phyloP scores from a whole-genome alignment of 2,113 vertebrate species.

The Dunckerocampus dactyliophorus region DNA sequence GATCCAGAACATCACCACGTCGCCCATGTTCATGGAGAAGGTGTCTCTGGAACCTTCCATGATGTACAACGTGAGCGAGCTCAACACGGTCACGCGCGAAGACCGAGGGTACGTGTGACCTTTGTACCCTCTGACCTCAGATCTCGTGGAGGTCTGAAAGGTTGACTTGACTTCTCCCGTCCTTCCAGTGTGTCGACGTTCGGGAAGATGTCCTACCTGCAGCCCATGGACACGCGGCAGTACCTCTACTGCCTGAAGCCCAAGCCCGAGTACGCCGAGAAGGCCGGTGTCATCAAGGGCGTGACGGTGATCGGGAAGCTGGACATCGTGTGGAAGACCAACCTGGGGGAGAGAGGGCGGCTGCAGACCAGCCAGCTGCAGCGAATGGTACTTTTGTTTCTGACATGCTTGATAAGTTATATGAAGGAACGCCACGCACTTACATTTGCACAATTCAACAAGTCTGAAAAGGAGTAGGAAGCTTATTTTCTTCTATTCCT shows the following conservation, averaged over 20 bases:
- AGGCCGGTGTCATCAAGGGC: conserved; percentile 95
- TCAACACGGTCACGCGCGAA: conserved; percentile 76
- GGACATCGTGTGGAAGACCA: conserved; percentile 99
- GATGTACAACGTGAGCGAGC: conserved; percentile 95
- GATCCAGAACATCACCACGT: conserved; percentile 98
- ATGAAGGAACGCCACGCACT: no score
- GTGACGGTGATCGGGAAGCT: conserved; percentile 97
- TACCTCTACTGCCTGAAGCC: conserved; percentile 97
- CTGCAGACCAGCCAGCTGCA: conserved; percentile 97
- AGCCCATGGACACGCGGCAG: conserved; percentile 96
- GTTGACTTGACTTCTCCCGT: neutral
- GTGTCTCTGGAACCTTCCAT: conserved; percentile 95
- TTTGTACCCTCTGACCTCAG: neutral
- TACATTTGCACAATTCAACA: no score
- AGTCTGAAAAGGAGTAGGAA: no score
- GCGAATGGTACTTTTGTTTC: conserved; percentile 80
- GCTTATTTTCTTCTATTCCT: no score
- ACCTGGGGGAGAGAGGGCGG: conserved; percentile 91
- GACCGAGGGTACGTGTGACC: conserved; percentile 75
- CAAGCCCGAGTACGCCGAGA: conserved; percentile 95
- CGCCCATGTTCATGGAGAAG: conserved; percentile 99
- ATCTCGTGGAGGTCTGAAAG: neutral
- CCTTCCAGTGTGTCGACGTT: conserved; percentile 87
- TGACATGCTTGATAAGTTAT: no score
- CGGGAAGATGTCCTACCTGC: conserved; percentile 91